Percentiles rank a stretch among this genome's conserved stretches.
Conservation (phyloP, 2,797 vertebrate genomes). For the Picus viridis region DNA sequence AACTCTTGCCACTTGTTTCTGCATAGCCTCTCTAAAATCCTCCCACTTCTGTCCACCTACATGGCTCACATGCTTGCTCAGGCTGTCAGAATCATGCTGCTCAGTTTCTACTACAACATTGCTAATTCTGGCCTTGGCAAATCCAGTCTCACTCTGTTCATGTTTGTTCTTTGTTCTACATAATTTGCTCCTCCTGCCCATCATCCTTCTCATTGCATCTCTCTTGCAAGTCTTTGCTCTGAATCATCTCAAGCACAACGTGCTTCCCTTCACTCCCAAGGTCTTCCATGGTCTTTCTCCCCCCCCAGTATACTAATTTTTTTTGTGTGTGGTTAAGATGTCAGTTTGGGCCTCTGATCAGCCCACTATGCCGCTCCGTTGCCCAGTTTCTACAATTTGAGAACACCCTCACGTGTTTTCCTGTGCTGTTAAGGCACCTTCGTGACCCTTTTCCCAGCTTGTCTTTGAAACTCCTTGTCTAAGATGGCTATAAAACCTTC, state of each 20-base stretch:
- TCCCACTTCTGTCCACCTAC: not conserved
- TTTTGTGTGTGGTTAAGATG: not conserved
- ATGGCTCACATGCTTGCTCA: not conserved
- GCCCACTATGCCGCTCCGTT: not conserved
- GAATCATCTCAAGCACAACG: not conserved
- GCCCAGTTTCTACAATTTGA: not conserved
- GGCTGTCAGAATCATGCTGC: not conserved
- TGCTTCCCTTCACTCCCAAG: not conserved
- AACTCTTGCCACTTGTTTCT: not conserved
- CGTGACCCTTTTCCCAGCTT: not conserved
- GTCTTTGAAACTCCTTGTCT: not conserved
- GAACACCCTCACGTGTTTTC: accelerated
- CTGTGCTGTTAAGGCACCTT: not conserved
- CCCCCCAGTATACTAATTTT: not conserved
- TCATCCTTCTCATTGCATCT: accelerated
- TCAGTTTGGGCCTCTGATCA: not conserved
- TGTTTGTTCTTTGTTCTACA: accelerated
- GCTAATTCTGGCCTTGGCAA: not conserved
- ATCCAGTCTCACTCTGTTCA: not conserved
- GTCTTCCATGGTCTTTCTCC: not conserved
- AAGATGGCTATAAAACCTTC: not conserved
- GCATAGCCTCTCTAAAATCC: not conserved
- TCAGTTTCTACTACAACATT: not conserved
- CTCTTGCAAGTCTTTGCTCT: not conserved
- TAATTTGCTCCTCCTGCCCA: accelerated